A percentile compares a stretch with the other conserved stretches of the same genome.
phyloP scores from a whole-genome alignment of 2,113 vertebrate species.

The Peromyscus californicus region DNA sequence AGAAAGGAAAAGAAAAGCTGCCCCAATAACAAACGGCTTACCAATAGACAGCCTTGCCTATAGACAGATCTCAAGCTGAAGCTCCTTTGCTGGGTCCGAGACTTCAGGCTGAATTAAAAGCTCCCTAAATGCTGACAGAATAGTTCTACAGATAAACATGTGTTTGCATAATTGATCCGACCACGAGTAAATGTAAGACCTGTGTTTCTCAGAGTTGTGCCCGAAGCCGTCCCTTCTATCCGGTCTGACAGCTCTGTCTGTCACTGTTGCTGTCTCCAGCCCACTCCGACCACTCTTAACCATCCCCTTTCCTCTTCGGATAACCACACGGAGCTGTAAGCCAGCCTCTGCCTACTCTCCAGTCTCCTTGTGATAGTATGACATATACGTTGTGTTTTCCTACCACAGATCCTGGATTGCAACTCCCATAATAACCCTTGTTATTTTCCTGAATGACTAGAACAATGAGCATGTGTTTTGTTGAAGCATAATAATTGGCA shows the following conservation, averaged over 20 bases:
- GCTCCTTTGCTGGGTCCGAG: neutral
- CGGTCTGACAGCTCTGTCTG: neutral
- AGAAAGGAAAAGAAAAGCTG: neutral
- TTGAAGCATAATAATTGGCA: neutral
- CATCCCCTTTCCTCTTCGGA: neutral
- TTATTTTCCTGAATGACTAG: neutral
- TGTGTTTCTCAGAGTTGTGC: neutral
- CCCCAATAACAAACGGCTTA: conserved; percentile 29
- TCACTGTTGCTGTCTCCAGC: neutral
- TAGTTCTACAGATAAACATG: neutral
- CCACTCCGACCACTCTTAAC: neutral
- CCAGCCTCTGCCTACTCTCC: neutral
- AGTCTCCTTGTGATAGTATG: neutral
- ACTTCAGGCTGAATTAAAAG: conserved; percentile 15
- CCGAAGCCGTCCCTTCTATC: neutral
- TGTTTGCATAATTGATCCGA: conserved; percentile 44
- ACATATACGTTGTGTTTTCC: neutral
- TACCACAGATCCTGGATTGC: neutral
- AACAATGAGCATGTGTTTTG: neutral
- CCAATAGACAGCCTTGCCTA: conserved; percentile 8
- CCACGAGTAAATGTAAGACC: conserved; percentile 9
- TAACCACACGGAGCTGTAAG: neutral
- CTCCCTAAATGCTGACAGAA: conserved; percentile 46
- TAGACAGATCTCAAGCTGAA: neutral
- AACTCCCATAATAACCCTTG: neutral